A percentile compares a stretch with the other conserved stretches of the same genome.
phyloP scores from a whole-genome alignment of 2,113 vertebrate species.

The Mobula birostris region DNA sequence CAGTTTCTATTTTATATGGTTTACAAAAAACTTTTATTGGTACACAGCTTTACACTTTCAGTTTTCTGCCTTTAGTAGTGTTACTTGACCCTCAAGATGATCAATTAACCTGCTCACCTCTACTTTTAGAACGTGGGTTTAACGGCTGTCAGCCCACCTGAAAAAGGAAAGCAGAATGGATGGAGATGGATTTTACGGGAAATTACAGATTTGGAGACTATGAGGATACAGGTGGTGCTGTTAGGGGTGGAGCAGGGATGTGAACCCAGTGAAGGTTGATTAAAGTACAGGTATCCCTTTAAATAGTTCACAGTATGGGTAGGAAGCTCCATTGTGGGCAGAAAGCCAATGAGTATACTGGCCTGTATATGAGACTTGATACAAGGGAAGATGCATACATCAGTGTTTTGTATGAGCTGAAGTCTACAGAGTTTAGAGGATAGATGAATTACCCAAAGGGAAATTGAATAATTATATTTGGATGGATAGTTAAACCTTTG shows the following conservation, averaged over 20 bases:
- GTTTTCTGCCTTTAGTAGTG: neutral
- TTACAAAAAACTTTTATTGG: neutral
- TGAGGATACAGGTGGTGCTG: neutral
- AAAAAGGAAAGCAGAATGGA: neutral
- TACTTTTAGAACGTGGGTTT: neutral
- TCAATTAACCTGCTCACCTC: neutral
- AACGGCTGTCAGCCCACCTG: neutral
- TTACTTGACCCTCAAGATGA: no score
- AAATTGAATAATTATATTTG: neutral
- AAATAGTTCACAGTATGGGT: neutral
- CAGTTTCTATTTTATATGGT: neutral
- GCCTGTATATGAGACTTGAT: neutral
- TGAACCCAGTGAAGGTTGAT: neutral
- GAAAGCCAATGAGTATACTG: neutral
- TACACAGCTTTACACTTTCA: neutral
- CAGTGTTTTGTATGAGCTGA: neutral
- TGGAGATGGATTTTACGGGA: no score
- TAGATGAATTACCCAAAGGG: neutral
- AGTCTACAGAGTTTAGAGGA: neutral
- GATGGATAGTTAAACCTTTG: neutral
- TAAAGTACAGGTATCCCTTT: neutral
- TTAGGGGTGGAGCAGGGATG: no score
- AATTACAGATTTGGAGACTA: neutral
- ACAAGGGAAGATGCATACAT: neutral
- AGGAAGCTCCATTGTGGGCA: no score